Conservation (phyloP, 1,140 invertebrate genomes). For the Mactra quadrangularis region DNA sequence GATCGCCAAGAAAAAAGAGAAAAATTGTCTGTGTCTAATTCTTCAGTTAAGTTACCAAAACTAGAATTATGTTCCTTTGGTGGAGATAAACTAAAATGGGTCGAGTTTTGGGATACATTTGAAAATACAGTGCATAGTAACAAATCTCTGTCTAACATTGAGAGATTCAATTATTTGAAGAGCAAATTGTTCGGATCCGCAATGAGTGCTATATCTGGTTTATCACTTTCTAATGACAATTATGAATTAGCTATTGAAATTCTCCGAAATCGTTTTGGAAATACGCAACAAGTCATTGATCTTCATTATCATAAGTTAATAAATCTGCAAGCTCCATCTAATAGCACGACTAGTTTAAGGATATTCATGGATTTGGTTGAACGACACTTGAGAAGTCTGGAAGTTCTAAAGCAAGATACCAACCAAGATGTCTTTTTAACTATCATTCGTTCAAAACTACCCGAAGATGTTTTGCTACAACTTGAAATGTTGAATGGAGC, state of each 20-base stretch:
- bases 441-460: neutral
- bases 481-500: neutral
- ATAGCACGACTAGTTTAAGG: neutral
- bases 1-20: neutral
- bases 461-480: neutral
- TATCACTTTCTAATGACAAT: neutral
- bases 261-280: neutral
- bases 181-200: neutral
- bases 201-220: neutral
- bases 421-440: slow-evolving; percentile 3
- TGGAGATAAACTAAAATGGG: neutral
- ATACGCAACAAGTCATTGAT: neutral
- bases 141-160: neutral
- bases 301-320: neutral
- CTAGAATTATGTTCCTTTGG: slow-evolving; percentile 3
- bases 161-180: neutral
- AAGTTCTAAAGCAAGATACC: neutral
- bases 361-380: neutral
- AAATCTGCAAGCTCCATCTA: neutral
- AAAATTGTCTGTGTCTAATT: too few relatives aligned
- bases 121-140: neutral
- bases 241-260: slow-evolving; percentile 3
- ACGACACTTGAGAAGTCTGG: neutral
- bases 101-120: slow-evolving; percentile 23
- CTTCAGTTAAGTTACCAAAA: slow-evolving; percentile 6